Conservation (phyloP, 2,888 invertebrate species). For the Eristalis tenax region DNA sequence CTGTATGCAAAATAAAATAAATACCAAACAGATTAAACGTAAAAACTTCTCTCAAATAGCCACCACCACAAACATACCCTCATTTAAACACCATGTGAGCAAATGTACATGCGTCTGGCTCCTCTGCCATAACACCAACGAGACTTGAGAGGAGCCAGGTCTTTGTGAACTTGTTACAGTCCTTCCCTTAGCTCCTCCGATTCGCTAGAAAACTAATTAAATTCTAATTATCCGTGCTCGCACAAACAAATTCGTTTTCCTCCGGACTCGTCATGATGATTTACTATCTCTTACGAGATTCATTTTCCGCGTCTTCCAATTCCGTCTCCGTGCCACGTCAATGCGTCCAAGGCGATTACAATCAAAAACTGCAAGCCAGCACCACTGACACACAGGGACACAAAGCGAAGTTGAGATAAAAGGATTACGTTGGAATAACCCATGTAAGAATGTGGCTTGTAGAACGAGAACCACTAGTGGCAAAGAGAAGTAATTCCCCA, state of each 20-base stretch:
- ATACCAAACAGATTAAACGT: background rate
- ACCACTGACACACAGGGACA: background rate
- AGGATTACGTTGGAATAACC: conserved; percentile 59
- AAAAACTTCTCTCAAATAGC: background rate
- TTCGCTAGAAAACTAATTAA: background rate
- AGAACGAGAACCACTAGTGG: conserved; percentile 13
- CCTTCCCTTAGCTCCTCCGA: background rate
- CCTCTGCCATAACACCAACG: background rate
- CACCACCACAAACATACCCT: background rate
- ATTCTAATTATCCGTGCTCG: background rate
- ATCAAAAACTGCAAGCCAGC: conserved; percentile 9
- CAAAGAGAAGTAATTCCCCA: conserved; percentile 16
- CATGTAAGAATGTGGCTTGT: conserved; percentile 48
- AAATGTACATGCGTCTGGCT: background rate
- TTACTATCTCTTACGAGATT: background rate
- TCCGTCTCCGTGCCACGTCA: background rate
- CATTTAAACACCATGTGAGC: background rate
- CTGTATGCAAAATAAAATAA: too few species aligned
- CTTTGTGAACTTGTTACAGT: background rate
- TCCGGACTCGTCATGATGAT: background rate
- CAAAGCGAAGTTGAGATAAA: conserved; percentile 38
- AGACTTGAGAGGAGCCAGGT: background rate
- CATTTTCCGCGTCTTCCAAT: background rate
- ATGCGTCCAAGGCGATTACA: background rate
- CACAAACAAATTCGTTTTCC: background rate